Base-by-base conservation (phyloP, 1,140 invertebrate species). In the Leptinotarsa undecemlineata region DNA sequence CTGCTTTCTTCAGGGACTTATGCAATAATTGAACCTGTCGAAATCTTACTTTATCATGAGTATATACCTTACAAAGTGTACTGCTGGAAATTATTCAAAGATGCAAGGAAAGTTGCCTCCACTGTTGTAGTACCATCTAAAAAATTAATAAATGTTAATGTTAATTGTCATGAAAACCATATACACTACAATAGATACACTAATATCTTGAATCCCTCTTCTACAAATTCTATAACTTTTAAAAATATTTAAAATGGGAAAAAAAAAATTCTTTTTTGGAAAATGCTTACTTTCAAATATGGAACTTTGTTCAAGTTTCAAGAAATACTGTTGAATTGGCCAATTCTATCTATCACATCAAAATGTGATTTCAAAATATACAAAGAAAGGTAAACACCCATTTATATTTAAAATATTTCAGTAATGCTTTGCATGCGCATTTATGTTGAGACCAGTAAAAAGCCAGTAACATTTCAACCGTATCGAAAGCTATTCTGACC, bases 71-170 rank as follows among this genome's bases (percentile, higher is more conserved):
- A 61, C 60, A 81, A 76, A 14, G 67, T 76, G 74, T 79, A 83
- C 67, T 83, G 77, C 17, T 71, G 75, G 69, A 77, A 81, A 76
- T 82, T 71, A 74, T 81, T 79, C 13, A 81, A 60, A 62, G 71
- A 70, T 72, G 81, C 82, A 64, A 83, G 60, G 33, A 82, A 77
- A 15, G 77, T 80, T 57, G 80, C 74, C 70, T 83, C 82, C 17
- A 83, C 76, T 26, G 76, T 80, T 3, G 79, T 78, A 14, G 80
- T 76, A 15, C 82, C 82, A 74, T 80, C 82, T 83, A 61, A 66
- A 80, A 80, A 69, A 71, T 47, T 60, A 71, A 68, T 4, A 57
- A 62, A 17, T 21, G 11, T 42, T 11, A 42, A 42, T 63, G n/a
- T 48, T 1, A 21, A n/a, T 72, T 21, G 8, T 15, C 42, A 72